phyloP scores from a whole-genome alignment of 2,113 vertebrate genomes.

The Ia io region DNA sequence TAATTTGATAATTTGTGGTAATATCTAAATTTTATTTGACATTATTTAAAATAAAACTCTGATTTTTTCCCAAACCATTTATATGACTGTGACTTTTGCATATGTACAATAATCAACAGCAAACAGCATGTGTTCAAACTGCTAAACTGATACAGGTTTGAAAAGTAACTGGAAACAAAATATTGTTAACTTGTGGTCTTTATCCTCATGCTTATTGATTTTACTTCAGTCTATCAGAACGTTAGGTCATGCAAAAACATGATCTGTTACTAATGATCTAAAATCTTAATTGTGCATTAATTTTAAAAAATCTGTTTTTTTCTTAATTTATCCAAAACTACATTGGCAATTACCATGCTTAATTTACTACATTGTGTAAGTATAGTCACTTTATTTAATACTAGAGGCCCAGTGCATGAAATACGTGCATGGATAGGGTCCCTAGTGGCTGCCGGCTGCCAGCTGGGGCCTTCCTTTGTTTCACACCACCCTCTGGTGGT shows the following conservation, averaged over 20 bases:
- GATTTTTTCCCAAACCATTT: neutral
- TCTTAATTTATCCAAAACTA: neutral
- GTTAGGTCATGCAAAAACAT: neutral
- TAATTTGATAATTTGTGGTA: neutral
- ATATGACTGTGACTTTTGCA: neutral
- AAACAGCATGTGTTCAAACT: neutral
- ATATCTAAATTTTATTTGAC: neutral
- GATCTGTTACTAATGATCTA: neutral
- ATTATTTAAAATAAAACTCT: slow-evolving; percentile 4
- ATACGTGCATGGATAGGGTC: no score
- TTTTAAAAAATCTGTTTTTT: neutral
- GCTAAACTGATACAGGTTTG: neutral
- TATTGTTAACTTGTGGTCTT: neutral
- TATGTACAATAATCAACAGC: neutral
- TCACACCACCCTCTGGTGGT: no score
- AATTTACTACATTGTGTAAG: neutral
- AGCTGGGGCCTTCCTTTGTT: no score
- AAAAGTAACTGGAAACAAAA: neutral
- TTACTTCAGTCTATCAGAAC: neutral
- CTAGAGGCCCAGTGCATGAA: no score
- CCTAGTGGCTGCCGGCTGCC: no score
- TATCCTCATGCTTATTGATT: neutral
- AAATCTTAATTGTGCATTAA: neutral
- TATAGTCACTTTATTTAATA: neutral
- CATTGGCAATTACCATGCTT: neutral